phyloP scores from a whole-genome alignment of 2,113 vertebrate species.

The Nothobranchius kuhntae region DNA sequence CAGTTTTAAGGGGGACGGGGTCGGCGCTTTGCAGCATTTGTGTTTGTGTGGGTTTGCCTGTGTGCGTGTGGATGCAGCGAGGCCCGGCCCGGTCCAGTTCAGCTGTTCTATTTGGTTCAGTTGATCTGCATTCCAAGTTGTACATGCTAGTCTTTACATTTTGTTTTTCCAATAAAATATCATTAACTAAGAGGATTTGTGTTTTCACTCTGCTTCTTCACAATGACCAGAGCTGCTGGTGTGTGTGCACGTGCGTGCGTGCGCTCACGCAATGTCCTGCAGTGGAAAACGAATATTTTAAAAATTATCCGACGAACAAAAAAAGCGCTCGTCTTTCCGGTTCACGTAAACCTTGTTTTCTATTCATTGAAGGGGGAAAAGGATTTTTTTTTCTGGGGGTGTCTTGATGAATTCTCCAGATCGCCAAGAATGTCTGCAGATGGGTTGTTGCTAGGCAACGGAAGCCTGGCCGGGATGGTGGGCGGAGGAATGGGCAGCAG shows the following conservation, averaged over 20 bases:
- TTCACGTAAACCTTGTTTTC: background rate
- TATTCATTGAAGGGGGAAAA: too few species aligned
- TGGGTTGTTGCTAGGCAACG: conserved; percentile 67
- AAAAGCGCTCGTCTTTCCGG: background rate
- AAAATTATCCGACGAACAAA: too few species aligned
- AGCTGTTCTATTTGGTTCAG: conserved; percentile 86
- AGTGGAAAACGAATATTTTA: background rate
- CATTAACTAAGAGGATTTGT: conserved; percentile 65
- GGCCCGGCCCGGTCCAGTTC: conserved; percentile 68
- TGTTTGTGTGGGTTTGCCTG: conserved; percentile 40
- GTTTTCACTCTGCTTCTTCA: conserved; percentile 1
- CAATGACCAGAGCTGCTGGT: conserved; percentile 13
- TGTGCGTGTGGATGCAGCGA: conserved; percentile 56
- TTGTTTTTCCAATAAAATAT: conserved; percentile 97
- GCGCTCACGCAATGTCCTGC: background rate
- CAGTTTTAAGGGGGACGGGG: conserved; percentile 54
- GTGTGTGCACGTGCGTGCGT: background rate
- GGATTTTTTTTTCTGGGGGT: background rate
- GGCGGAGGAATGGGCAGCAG: conserved; percentile 49
- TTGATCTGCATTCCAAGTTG: conserved; percentile 99
- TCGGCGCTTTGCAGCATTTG: conserved; percentile 62
- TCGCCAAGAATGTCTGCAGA: conserved; percentile 41
- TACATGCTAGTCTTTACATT: conserved; percentile 95
- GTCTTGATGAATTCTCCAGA: conserved; percentile 29
- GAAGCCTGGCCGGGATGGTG: conserved; percentile 42